Evolutionary conservation across 2,113 vertebrate genomes (phyloP), one percentile per base, ranked within the genome.

Genomic region (Chaetops frenatus): DNA sequence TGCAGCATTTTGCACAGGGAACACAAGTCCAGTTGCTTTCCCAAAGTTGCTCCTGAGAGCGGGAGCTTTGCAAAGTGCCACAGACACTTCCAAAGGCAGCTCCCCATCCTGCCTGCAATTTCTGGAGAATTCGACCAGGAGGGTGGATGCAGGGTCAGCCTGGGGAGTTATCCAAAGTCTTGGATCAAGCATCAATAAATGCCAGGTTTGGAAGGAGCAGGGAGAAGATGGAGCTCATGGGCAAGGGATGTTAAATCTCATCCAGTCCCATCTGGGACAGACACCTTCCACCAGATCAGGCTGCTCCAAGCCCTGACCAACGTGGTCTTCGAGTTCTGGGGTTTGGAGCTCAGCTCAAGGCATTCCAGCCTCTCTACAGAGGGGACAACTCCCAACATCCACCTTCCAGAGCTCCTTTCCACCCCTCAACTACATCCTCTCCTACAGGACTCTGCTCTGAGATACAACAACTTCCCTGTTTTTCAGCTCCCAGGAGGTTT

Each of bases 291-390:
- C 6, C 0, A 19, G 2, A 3, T 2, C 42, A 80, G 57, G 35
- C 0, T 33, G 42, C 58, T 36, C 67, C 76, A 72, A 57, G 27
- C 13, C 70, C 40, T 7, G 3, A 11, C 2, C 2, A 4, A 11
- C 0, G 1, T 16, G 21, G 6, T 16, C 14, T 9, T 31, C 47
- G 54, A 53, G n/a, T 11, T 60, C 16, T 22, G 61, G 33, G 15
- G 9, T 25, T 8, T 74, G 61, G 29, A 61, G 31, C 54, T 19
- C 2, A 1, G 50, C 35, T 25, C 35, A 22, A 56, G 21, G 66
- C 57, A 48, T 35, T 18, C 11, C 61, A 74, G 21, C 21, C 61
- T 50, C 21, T 2, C 0, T 2, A 16, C 0, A 0, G 10, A 22
- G 23, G 15, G 15, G 15, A 47, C 0, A 7, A 6, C 11, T 62